Base-by-base conservation (phyloP, 2,888 invertebrate species). In the Machimus rusticus region DNA sequence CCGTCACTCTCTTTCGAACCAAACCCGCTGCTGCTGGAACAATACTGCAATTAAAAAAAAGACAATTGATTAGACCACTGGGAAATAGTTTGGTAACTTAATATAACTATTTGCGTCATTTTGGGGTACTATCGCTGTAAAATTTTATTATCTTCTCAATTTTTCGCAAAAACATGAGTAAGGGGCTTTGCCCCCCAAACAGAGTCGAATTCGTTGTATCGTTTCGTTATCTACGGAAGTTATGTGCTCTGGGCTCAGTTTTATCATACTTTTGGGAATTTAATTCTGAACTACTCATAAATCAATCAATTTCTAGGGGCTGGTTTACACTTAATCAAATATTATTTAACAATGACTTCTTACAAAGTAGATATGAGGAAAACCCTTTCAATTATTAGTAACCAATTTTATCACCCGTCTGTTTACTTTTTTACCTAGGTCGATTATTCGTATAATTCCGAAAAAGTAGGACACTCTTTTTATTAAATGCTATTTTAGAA, bases 21-120 rank as follows among this genome's bases (percentile, higher is more conserved):
- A 98, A 98, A 88, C 98, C 97, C 12, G 97, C 97, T 0, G 98
- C 97, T 0, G 98, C 98, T 5, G 98, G 98, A 0, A 98, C 97
- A 93, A 99, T 95, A 89, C 97, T 97, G 89, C 1, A 91, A 90
- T 14, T 12, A 82, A 84, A 87, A 76, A 66, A 87, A 86, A 79
- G 74, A 88, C 1, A 31, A 19, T 34, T 43, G 19, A 81, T 51
- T 23, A 51, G 14, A 76, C 16, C 28, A 84, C 84, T 55, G 39
- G 46, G 74, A 74, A 37, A 46, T 37, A 79, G 19, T 28, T 28
- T 76, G 9, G 55, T 34, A 57, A 31, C 23, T 86, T 51, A 76
- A 77, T 77, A 86, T 51, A 1, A 77, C n/a, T n/a, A 51, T 51
- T 74, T 86, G 55, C 19, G 12, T 55, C 37, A 85, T 85, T 43